Percentiles rank a stretch among this genome's conserved stretches.
Evolutionary conservation across 2,113 vertebrate genomes (phyloP).

Genomic region (Elgaria multicarinata): DNA sequence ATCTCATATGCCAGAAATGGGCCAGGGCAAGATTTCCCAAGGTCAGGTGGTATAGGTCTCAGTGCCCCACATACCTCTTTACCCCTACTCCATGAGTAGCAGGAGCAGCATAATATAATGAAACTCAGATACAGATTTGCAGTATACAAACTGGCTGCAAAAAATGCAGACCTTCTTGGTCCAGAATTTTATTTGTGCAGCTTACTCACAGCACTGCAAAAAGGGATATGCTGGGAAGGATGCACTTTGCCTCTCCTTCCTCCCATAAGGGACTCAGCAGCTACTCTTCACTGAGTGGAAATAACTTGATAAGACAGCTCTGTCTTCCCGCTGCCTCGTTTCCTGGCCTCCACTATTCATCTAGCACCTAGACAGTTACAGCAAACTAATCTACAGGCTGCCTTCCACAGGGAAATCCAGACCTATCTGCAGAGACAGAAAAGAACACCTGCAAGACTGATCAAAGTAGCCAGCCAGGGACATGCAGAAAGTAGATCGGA

Average conservation of each 20-base stretch:
- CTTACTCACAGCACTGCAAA: neutral
- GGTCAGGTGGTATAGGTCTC: neutral
- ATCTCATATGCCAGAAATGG: neutral
- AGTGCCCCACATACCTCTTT: neutral
- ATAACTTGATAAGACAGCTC: neutral
- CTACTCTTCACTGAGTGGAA: neutral
- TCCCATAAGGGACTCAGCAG: neutral
- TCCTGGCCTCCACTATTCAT: neutral
- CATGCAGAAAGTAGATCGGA: neutral
- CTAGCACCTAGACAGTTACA: neutral
- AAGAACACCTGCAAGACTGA: neutral
- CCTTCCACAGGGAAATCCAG: no score
- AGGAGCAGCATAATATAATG: neutral
- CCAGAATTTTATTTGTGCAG: neutral
- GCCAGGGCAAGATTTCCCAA: neutral
- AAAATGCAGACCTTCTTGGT: neutral
- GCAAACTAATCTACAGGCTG: neutral
- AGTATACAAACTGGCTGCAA: neutral
- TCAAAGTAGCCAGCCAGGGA: neutral
- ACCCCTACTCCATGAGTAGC: no score
- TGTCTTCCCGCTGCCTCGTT: neutral
- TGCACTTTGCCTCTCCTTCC: neutral
- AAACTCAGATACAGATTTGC: neutral
- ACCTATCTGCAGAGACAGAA: neutral
- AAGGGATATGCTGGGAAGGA: neutral